Conservation (phyloP, 2,888 invertebrate genomes). For the Clivina fossor region DNA sequence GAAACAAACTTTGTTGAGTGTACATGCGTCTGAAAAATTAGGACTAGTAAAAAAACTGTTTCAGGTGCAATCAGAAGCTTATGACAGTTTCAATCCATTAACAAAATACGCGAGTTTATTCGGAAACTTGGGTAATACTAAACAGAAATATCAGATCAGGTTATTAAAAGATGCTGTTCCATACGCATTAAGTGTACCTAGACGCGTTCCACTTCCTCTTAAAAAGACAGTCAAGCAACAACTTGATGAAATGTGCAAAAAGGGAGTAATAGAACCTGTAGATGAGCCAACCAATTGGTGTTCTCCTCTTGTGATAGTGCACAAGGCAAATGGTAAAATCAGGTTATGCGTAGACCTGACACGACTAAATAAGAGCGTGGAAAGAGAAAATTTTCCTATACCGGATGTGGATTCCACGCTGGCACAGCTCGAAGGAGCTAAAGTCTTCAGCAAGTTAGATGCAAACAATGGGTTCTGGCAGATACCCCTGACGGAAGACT, state of each 20-base stretch:
- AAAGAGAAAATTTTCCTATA: slow-evolving; percentile 24
- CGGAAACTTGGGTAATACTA: slow-evolving; percentile 74
- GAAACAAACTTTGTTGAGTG: slow-evolving; percentile 24
- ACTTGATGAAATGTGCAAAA: slow-evolving; percentile 20
- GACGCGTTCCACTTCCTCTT: slow-evolving; percentile 25
- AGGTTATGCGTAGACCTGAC: slow-evolving; percentile 26
- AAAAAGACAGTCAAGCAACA: slow-evolving; percentile 15
- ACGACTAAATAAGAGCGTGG: slow-evolving; percentile 20
- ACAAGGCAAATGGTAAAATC: slow-evolving; percentile 15
- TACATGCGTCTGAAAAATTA: slow-evolving; percentile 20
- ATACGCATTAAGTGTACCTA: slow-evolving; percentile 22
- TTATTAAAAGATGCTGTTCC: slow-evolving; percentile 15
- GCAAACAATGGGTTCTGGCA: slow-evolving; percentile 35
- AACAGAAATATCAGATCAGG: slow-evolving; percentile 35
- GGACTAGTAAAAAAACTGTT: slow-evolving; percentile 21
- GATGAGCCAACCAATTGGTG: slow-evolving; percentile 29
- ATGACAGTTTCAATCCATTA: slow-evolving; percentile 18
- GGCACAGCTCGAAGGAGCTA: slow-evolving; percentile 15
- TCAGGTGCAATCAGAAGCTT: slow-evolving; percentile 3
- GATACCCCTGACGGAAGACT: slow-evolving; percentile 18
- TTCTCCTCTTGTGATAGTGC: slow-evolving; percentile 21
- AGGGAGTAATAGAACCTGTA: slow-evolving; percentile 26
- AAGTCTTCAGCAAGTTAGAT: slow-evolving; percentile 27
- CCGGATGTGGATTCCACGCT: slow-evolving; percentile 20
- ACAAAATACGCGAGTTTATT: slow-evolving; percentile 54